Conservation (phyloP, 2,797 vertebrate species). For the Aeoliscus strigatus region DNA sequence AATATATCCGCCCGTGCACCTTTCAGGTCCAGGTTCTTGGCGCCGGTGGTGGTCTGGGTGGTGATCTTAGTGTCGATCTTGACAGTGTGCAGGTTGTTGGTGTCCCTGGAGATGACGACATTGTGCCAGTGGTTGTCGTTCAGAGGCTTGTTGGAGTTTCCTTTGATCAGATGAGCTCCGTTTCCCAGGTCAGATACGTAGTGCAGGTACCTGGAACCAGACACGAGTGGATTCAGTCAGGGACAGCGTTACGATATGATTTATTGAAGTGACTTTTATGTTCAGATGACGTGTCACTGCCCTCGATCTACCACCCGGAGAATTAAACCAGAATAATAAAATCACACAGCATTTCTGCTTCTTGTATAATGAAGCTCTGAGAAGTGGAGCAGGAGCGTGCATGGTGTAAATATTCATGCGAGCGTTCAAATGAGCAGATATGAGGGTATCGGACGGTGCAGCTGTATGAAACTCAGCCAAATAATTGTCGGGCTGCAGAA, state of each 20-base stretch:
- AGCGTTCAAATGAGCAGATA: constrained; percentile 10
- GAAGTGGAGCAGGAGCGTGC: too few relatives aligned
- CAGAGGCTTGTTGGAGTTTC: constrained; percentile 94
- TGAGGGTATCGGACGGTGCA: constrained; percentile 28
- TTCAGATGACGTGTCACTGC: too few relatives aligned
- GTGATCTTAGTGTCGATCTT: constrained; percentile 97
- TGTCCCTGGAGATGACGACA: constrained; percentile 94
- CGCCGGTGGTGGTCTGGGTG: constrained; percentile 91
- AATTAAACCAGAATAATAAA: not conserved
- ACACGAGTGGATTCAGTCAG: constrained; percentile 4
- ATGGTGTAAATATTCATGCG: not conserved
- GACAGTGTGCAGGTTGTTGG: constrained; percentile 93
- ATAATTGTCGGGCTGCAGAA: constrained; percentile 30
- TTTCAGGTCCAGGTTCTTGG: constrained; percentile 94
- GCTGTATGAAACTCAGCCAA: constrained; percentile 24
- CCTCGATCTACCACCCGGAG: too few relatives aligned
- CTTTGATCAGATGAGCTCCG: constrained; percentile 95
- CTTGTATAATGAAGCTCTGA: too few relatives aligned
- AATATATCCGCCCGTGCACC: constrained; percentile 64
- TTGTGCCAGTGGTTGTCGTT: constrained; percentile 99
- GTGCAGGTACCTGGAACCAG: constrained; percentile 84
- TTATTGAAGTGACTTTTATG: too few relatives aligned
- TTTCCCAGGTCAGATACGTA: constrained; percentile 96
- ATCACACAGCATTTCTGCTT: not conserved
- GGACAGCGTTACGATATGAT: not conserved